These are phyloP conservation scores for Cyrtonyx montezumae DNA, from an alignment of 2,113 vertebrate species.

Conservation along the genomic window DNA sequence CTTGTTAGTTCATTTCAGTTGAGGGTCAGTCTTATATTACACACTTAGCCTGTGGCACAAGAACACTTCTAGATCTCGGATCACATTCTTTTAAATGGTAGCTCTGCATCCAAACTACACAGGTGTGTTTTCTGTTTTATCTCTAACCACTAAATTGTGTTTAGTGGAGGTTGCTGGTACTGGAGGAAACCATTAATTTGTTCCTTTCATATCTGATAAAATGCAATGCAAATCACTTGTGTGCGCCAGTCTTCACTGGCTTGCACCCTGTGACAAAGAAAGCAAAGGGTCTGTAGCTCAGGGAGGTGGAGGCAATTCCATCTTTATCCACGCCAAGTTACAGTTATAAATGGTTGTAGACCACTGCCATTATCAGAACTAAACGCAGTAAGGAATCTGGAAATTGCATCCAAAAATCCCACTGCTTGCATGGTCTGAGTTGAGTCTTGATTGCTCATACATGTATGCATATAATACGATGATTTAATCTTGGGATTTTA, in stretches of 20 bases:
- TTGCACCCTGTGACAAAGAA: neutral
- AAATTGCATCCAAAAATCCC: neutral
- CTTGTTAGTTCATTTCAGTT: neutral
- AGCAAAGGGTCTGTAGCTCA: neutral
- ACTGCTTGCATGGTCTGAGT: neutral
- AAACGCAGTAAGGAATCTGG: neutral
- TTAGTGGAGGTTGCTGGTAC: neutral
- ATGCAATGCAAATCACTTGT: neutral
- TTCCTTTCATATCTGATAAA: neutral
- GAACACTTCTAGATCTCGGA: neutral
- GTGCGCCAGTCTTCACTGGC: rapidly evolving
- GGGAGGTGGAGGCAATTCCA: neutral
- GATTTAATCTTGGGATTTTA: neutral
- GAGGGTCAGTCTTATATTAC: neutral
- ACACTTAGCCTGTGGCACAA: neutral
- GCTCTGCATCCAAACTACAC: neutral
- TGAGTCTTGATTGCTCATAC: neutral
- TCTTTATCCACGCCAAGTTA: neutral
- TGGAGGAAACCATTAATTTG: neutral
- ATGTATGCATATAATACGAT: neutral
- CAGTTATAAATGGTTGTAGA: neutral
- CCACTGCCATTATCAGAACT: neutral
- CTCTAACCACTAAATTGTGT: neutral
- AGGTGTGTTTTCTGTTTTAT: neutral
- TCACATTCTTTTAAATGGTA: neutral